A percentile compares a stretch with the other conserved stretches of the same genome.
These are phyloP conservation scores for Ypsolopha sequella DNA, from an alignment of 2,888 invertebrate genomes.

Conservation along the genomic window DNA sequence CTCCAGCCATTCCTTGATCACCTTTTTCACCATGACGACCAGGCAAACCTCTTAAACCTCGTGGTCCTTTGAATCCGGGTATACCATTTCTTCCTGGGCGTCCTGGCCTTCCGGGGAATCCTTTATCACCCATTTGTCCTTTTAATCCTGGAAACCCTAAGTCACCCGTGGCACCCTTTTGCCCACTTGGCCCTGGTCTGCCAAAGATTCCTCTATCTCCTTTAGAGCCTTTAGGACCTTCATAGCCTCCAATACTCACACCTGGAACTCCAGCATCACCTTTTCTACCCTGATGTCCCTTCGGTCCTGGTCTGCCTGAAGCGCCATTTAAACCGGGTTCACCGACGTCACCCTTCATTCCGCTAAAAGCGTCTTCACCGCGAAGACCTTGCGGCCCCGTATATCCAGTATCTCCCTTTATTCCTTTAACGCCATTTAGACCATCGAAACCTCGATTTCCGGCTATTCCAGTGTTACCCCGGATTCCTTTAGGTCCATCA, in stretches of 20 bases:
- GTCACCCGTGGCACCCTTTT: slow-evolving; percentile 73
- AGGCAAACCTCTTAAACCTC: slow-evolving; percentile 37
- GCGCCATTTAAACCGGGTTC: slow-evolving; percentile 53
- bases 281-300: slow-evolving; percentile 60
- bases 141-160: slow-evolving; percentile 61
- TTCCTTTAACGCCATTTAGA: slow-evolving; percentile 30
- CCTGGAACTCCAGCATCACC: slow-evolving; percentile 29
- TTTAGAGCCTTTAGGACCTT: slow-evolving; percentile 68
- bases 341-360: slow-evolving; percentile 73
- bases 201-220: slow-evolving; percentile 70
- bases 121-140: slow-evolving; percentile 63
- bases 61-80: slow-evolving; percentile 69
- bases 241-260: slow-evolving; percentile 26
- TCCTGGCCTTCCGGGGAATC: slow-evolving; percentile 68
- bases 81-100: slow-evolving; percentile 67
- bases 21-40: slow-evolving; percentile 48
- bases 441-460: slow-evolving; percentile 63
- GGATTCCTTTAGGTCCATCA: slow-evolving; percentile 81
- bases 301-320: slow-evolving; percentile 48
- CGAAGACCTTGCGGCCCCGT: slow-evolving; percentile 66
- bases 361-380: slow-evolving; percentile 74
- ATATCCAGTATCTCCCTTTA: slow-evolving; percentile 62
- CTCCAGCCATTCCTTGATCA: slow-evolving; percentile 40
- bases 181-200: slow-evolving; percentile 71
- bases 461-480: slow-evolving; percentile 83